Base-by-base conservation (phyloP, 2,113 vertebrate genomes). In the Dromaius novaehollandiae region DNA sequence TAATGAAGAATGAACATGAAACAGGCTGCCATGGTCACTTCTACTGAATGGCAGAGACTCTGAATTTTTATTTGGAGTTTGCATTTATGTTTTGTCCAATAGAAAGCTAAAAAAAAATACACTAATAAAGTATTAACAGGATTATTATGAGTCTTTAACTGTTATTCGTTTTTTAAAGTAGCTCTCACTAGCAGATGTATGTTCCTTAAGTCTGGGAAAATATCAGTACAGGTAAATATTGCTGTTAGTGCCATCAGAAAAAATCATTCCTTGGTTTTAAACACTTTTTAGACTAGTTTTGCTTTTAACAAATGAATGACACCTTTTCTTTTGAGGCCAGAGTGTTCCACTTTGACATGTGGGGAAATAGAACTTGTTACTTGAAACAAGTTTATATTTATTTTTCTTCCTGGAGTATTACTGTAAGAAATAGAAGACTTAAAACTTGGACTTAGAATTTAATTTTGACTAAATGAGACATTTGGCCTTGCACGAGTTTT, bases 101-200 rank as follows among this genome's bases (percentile, higher is more conserved):
- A 98, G 98, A 99, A 98, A 98, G 92, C 97, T 98, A 96, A 98
- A 98, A 98, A 98, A 98, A 97, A 98, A 98, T 98, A 99, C 99
- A 99, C 99, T 99, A 99, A 99, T 99, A 99, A 99, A 99, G 98
- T 98, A 98, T 98, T 99, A 99, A 99, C 98, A 99, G 97, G 97
- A 98, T 98, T 98, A 61, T 74, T 75, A 58, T 69, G 91, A 90
- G 83, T 97, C 95, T 97, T 79, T 95, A 69, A 80, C 97, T 80
- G 17, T 80, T 95, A 50, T 48, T 53, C 34, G 9, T 82, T 19
- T 92, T 88, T 68, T 63, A 46, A 79, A 79, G n/a, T 66, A 71
- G 58, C 36, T 63, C 56, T 75, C 11, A 3, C 22, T 51, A 42
- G 34, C 42, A 58, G 68, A 16, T 73, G 0, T 38, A 36, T 76